Base-by-base conservation (phyloP, 2,113 vertebrate genomes). In the Apteryx mantelli region DNA sequence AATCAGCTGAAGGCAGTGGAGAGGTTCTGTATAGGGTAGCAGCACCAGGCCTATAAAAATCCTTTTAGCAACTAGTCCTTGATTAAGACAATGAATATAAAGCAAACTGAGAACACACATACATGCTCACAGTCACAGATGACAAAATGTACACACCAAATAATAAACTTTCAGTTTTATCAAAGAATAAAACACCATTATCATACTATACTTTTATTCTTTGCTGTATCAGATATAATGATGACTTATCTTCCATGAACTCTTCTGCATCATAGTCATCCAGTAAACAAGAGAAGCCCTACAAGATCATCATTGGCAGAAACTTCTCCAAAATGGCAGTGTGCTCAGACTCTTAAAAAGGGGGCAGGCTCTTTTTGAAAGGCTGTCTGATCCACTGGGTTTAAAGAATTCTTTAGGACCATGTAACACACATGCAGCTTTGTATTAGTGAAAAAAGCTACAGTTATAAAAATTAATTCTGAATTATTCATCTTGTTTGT, bases 371-470 rank as follows among this genome's bases (percentile, higher is more conserved):
- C 50, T 71, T 71, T 53, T 78, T 53, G 21, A 76, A 76, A n/a
- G 13, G 25, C 53, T 52, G 4, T 15, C 34, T 75, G 11, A 56
- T 53, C 82, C 22, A 20, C 11, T 50, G 21, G 25, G 26, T 60
- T 86, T 26, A 58, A 24, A 64, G 30, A 70, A 8, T 50, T 34
- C 3, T 52, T 82, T 36, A 44, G 9, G 32, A 64, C 13, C 13
- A 22, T 5, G n/a, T 7, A 56, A 18, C 32, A 53, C 3, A 36
- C 38, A 63, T 46, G 75, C 22, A 68, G 13, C n/a, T 55, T 42
- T 0, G 0, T 58, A 52, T 19, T 74, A n/a, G 7, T 26, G 26
- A 60, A 53, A 14, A 24, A 38, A 32, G 13, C 18, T 7, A 21
- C 58, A 38, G 5, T 32, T 46, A 36, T 28, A 32, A 69, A 50